Conservation (phyloP, 2,797 vertebrate species). For the Chiroxiphia lanceolata region DNA sequence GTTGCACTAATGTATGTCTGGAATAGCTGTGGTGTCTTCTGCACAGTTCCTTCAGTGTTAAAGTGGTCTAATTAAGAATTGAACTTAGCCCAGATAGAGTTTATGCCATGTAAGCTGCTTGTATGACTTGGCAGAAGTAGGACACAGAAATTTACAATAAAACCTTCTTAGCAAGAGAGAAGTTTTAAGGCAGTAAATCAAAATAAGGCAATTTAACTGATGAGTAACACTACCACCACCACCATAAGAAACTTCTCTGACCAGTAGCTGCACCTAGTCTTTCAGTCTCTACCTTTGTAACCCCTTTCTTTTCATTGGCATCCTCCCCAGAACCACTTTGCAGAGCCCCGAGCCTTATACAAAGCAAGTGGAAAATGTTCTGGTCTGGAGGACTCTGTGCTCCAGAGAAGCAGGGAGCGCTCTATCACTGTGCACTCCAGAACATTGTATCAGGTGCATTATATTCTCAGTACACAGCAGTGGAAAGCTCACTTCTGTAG, state of each 20-base stretch:
- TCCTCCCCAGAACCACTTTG: background rate
- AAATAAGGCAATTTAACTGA: background rate
- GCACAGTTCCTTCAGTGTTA: background rate
- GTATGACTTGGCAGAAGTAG: slow-evolving; percentile 17
- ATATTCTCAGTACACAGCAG: background rate
- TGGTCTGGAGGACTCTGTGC: background rate
- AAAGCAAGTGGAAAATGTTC: background rate
- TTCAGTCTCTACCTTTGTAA: background rate
- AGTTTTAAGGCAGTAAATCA: background rate
- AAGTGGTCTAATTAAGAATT: background rate
- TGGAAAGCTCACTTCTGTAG: background rate
- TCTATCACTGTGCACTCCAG: background rate
- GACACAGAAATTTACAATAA: background rate
- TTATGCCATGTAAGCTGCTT: background rate
- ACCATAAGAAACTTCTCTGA: background rate
- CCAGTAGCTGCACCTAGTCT: background rate
- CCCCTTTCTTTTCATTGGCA: background rate
- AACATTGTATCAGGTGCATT: background rate
- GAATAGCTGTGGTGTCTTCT: slow-evolving; percentile 28
- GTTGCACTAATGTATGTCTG: slow-evolving; percentile 10
- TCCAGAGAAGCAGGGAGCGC: background rate
- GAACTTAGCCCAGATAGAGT: background rate
- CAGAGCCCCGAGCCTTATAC: background rate
- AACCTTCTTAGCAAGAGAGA: background rate
- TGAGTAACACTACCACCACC: background rate